Conservation (phyloP, 1,140 invertebrate species). For the Hydropsyche tenuis region DNA sequence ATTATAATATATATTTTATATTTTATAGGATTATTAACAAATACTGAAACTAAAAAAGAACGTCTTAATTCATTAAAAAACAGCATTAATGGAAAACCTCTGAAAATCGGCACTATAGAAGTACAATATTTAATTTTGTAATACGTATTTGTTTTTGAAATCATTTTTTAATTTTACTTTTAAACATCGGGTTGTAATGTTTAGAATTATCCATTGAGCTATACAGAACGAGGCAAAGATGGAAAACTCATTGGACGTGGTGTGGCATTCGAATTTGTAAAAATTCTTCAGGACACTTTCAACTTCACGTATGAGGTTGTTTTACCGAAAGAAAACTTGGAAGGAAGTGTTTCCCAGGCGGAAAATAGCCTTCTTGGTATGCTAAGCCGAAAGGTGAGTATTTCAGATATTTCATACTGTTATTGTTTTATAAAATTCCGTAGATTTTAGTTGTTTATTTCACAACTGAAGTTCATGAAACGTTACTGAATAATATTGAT, state of each 20-base stretch:
- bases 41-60: not conserved
- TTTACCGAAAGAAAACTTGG: constrained; percentile 64
- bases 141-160: too few relatives aligned
- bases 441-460: too few relatives aligned
- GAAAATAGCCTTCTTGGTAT: constrained; percentile 68
- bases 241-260: constrained; percentile 67
- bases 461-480: too few relatives aligned
- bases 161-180: too few relatives aligned
- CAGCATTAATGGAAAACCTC: constrained; percentile 36
- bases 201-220: constrained; percentile 70
- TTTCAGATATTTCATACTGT: not conserved
- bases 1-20: not conserved
- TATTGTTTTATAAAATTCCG: too few relatives aligned
- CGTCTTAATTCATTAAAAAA: not conserved
- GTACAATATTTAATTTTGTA: constrained; percentile 33
- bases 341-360: constrained; percentile 58
- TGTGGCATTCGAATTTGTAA: constrained; percentile 74
- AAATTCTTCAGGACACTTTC: constrained; percentile 71
- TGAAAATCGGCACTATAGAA: constrained; percentile 45
- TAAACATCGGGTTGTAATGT: not conserved
- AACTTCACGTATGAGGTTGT: constrained; percentile 76
- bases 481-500: too few relatives aligned
- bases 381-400: constrained; percentile 65
- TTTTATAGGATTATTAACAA: not conserved
- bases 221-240: constrained; percentile 60